phyloP scores from a whole-genome alignment of 1,140 invertebrate genomes.

The Agrypnia vestita region DNA sequence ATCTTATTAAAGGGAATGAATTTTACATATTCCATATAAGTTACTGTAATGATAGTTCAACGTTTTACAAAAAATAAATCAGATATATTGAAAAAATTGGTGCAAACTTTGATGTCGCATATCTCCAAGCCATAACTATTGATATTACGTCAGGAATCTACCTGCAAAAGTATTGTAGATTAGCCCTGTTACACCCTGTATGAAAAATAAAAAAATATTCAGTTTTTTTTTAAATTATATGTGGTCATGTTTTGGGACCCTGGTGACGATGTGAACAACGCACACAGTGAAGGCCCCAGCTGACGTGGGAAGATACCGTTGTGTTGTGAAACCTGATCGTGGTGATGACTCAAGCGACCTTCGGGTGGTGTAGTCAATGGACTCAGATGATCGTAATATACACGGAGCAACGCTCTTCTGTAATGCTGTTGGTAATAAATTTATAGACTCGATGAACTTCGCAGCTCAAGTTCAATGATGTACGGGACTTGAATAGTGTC shows the following conservation, averaged over 20 bases:
- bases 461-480: constrained; percentile 39
- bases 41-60: too few species aligned
- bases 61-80: too few species aligned
- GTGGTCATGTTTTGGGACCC: background rate
- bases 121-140: too few species aligned
- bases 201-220: too few species aligned
- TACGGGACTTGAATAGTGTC: background rate
- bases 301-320: constrained; percentile 46
- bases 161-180: too few species aligned
- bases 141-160: too few species aligned
- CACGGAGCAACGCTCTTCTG: constrained; percentile 48
- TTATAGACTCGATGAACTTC: constrained; percentile 9
- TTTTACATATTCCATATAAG: too few species aligned
- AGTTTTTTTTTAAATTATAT: too few species aligned
- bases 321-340: constrained; percentile 41
- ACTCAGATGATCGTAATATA: constrained; percentile 17
- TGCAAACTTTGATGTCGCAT: too few species aligned
- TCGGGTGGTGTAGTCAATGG: constrained; percentile 44
- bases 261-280: background rate
- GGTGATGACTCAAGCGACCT: constrained; percentile 47
- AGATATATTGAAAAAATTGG: too few species aligned
- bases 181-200: too few species aligned
- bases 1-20: too few species aligned
- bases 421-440: background rate
- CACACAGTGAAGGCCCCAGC: constrained; percentile 8